Evolutionary conservation across 2,888 invertebrate genomes (phyloP).

Genomic region (Lasioglossum pauxillum): DNA sequence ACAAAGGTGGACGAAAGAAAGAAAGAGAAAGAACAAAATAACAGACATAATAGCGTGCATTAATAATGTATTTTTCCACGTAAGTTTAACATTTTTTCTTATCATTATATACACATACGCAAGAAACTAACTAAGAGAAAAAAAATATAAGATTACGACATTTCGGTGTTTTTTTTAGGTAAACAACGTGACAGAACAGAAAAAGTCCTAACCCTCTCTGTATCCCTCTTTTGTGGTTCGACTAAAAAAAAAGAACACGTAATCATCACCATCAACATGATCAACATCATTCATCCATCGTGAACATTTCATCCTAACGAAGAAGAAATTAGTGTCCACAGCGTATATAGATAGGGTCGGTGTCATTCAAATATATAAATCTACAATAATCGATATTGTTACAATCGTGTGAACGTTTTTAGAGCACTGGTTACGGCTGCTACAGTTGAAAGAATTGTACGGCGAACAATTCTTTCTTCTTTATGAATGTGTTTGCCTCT

Average conservation of each 20-base stretch:
- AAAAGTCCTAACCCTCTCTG: conserved; percentile 28
- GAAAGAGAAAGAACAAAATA: neutral
- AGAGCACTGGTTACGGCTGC: conserved; percentile 33
- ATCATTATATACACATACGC: conserved; percentile 83
- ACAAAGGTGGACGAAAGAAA: conserved; percentile 26
- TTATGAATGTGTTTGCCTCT: neutral
- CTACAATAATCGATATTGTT: conserved; percentile 28
- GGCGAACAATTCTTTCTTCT: neutral
- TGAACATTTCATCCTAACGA: conserved; percentile 21
- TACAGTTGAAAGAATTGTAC: conserved; percentile 6
- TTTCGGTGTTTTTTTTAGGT: conserved; percentile 31
- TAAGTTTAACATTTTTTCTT: conserved; percentile 79
- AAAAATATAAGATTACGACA: conserved; percentile 54
- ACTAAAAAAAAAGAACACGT: conserved; percentile 25
- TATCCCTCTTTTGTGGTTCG: neutral
- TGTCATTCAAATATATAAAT: conserved; percentile 14
- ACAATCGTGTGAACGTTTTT: conserved; percentile 32
- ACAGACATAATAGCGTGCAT: conserved; percentile 72
- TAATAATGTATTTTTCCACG: conserved; percentile 80
- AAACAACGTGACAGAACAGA: conserved; percentile 42
- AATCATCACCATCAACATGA: neutral
- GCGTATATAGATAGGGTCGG: neutral
- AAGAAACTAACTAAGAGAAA: conserved; percentile 75
- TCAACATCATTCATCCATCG: conserved; percentile 26
- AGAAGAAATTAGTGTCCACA: conserved; percentile 19